Percentiles rank a stretch among this genome's conserved stretches.
phyloP scores from a whole-genome alignment of 2,888 invertebrate genomes.

The Drosophila aldrichi region DNA sequence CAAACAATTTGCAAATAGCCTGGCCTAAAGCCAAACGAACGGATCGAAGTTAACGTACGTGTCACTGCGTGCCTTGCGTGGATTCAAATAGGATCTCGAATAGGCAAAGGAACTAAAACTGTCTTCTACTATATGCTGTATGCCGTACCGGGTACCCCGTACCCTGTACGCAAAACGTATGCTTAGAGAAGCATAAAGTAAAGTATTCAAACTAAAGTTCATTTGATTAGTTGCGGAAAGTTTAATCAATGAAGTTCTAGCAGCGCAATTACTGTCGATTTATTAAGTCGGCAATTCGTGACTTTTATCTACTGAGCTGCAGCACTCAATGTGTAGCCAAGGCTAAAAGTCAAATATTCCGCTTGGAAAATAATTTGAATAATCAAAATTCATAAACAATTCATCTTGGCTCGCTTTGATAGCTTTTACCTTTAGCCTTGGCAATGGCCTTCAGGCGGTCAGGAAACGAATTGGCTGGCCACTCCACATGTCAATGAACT shows the following conservation, averaged over 20 bases:
- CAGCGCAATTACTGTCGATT: background rate
- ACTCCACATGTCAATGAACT: too few relatives aligned
- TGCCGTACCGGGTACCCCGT: background rate
- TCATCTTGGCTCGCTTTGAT: too few relatives aligned
- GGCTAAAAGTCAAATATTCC: too few relatives aligned
- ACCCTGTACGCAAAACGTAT: background rate
- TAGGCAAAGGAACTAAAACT: background rate
- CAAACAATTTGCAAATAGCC: slow-evolving; percentile 24
- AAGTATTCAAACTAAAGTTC: background rate
- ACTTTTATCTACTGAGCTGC: too few relatives aligned
- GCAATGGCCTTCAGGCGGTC: too few relatives aligned
- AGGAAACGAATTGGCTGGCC: too few relatives aligned
- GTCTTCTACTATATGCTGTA: background rate
- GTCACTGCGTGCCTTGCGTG: slow-evolving; percentile 44
- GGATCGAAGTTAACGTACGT: slow-evolving; percentile 49
- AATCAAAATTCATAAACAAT: too few relatives aligned
- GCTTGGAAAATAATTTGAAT: too few relatives aligned
- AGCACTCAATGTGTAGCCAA: too few relatives aligned
- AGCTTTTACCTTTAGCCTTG: too few relatives aligned
- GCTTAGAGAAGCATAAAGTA: background rate
- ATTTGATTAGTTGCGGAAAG: background rate
- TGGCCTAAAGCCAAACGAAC: background rate
- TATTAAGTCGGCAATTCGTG: too few relatives aligned
- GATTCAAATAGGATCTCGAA: background rate
- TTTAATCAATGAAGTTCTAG: background rate